Evolutionary conservation across 2,113 vertebrate species (phyloP).

Genomic region (Grantiella picta): DNA sequence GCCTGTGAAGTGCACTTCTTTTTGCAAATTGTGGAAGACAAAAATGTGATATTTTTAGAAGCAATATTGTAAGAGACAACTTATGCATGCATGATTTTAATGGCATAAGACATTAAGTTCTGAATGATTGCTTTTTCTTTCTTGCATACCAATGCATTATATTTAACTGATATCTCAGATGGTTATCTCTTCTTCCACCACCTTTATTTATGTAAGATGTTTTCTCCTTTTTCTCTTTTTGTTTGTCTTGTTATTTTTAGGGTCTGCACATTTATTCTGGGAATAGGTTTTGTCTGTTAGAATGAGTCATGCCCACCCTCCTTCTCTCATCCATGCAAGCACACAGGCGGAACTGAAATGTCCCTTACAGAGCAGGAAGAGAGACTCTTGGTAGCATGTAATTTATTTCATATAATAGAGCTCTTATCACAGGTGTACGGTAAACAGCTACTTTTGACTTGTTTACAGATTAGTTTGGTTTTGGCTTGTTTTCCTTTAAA

Average conservation of each 20-base stretch:
- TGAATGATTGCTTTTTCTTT: not conserved
- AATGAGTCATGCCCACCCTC: constrained; percentile 20
- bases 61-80: not conserved
- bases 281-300: constrained; percentile 2
- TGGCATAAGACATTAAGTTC: not conserved
- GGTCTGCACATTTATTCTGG: not conserved
- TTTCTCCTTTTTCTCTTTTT: not conserved
- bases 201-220: not conserved
- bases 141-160: not conserved
- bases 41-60: constrained; percentile 36
- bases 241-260: constrained; percentile 39
- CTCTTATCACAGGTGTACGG: not conserved
- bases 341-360: not conserved
- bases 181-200: not conserved
- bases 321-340: not conserved
- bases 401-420: not conserved
- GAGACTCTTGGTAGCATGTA: not conserved
- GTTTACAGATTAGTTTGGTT: not conserved
- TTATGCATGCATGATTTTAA: constrained; percentile 27
- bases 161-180: not conserved
- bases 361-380: not conserved
- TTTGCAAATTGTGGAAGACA: not conserved
- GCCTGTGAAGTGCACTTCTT: not conserved
- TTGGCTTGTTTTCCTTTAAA: not conserved
- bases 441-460: not conserved